Conservation (phyloP, 1,140 invertebrate genomes). For the Coptotermes formosanus region DNA sequence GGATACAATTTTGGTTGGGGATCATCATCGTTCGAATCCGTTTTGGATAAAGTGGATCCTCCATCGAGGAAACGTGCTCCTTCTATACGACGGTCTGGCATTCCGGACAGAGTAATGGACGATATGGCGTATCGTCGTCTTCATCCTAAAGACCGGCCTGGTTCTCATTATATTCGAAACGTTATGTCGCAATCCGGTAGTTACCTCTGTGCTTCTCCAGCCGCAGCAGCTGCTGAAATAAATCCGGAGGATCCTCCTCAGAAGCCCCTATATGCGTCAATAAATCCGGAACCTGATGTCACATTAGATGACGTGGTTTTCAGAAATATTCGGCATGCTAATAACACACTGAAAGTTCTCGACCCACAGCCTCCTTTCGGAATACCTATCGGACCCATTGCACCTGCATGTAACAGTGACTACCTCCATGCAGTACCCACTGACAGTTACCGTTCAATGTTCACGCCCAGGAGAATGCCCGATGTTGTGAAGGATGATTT, state of each 20-base stretch:
- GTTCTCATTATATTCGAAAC: slow-evolving; percentile 50
- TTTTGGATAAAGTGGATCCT: slow-evolving; percentile 26
- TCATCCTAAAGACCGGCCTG: slow-evolving; percentile 51
- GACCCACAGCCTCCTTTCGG: slow-evolving; percentile 88
- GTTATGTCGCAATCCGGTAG: slow-evolving; percentile 63
- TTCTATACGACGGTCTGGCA: slow-evolving; percentile 45
- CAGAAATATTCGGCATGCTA: slow-evolving; percentile 73
- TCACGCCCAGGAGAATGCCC: slow-evolving; percentile 62
- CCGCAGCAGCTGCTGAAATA: not conserved
- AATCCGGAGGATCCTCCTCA: not conserved
- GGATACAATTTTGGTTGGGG: slow-evolving; percentile 37
- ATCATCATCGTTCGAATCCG: slow-evolving; percentile 37
- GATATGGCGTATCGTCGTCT: slow-evolving; percentile 78
- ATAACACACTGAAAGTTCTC: slow-evolving; percentile 64
- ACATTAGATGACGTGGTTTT: slow-evolving; percentile 81
- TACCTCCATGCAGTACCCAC: slow-evolving; percentile 75
- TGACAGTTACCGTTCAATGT: slow-evolving; percentile 56
- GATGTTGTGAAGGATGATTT: slow-evolving; percentile 84
- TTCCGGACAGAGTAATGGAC: slow-evolving; percentile 66
- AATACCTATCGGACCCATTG: slow-evolving; percentile 78
- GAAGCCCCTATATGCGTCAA: not conserved
- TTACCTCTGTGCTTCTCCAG: slow-evolving; percentile 71
- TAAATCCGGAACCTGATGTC: slow-evolving; percentile 67
- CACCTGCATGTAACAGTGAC: slow-evolving; percentile 71
- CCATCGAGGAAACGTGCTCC: slow-evolving; percentile 42